Evolutionary conservation across 2,888 invertebrate genomes (phyloP).

Genomic region (Lissonota sp.): DNA sequence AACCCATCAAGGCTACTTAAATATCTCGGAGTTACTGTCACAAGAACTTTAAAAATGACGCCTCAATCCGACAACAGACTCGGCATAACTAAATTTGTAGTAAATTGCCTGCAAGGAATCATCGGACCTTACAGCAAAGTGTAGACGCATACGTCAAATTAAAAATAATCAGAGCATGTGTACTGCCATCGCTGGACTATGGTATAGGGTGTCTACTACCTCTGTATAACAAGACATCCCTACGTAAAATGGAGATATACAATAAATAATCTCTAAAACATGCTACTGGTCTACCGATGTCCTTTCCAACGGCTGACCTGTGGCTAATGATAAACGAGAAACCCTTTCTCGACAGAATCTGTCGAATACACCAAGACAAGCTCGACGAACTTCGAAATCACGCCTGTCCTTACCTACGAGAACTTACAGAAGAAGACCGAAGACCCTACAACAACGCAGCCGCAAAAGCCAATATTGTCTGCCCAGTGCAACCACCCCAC

Average conservation of each 20-base stretch:
- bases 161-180: neutral
- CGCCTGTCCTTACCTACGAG: constrained; percentile 19
- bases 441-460: constrained; percentile 16
- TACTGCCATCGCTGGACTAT: constrained; percentile 14
- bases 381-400: constrained; percentile 27
- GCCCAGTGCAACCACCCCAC: neutral
- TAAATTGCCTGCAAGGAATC: constrained; percentile 26
- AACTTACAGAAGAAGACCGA: constrained; percentile 6
- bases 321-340: constrained; percentile 31
- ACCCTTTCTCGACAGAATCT: constrained; percentile 24
- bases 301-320: constrained; percentile 10
- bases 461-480: constrained; percentile 40
- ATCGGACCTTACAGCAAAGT: constrained; percentile 2
- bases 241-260: neutral
- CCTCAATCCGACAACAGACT: constrained; percentile 32
- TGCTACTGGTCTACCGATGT: neutral
- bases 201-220: constrained; percentile 9
- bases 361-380: constrained; percentile 10
- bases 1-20: constrained; percentile 18
- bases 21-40: constrained; percentile 12
- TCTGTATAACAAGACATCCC: constrained; percentile 12
- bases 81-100: constrained; percentile 33
- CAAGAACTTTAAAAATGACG: constrained; percentile 28
- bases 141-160: constrained; percentile 10
- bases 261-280: constrained; percentile 16